Base-by-base conservation (phyloP, 1,140 invertebrate genomes). In the Bilobella aurantiaca region DNA sequence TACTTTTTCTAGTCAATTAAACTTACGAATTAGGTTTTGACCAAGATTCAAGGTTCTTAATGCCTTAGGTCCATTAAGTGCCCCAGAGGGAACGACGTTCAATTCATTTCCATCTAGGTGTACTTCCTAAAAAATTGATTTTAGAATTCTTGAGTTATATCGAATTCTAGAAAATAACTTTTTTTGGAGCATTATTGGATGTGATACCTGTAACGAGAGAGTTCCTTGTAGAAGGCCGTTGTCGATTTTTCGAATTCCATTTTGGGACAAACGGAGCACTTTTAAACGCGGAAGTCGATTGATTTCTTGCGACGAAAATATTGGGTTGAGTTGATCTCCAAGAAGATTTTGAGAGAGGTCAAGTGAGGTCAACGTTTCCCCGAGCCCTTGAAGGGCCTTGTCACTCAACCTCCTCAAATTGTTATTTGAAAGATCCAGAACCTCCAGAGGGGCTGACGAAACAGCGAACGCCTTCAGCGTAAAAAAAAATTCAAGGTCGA, bases 281-380 rank as follows among this genome's bases (percentile, higher is more conserved):
- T 83, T 81, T n/a, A 93, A 75, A 65, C 85, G 81, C 1, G 80
- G 80, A 59, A 91, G 75, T n/a, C 85, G 84, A 65, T 88, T 87
- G 63, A 93, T 85, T 75, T 93, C 90, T 25, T 84, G 85, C 14
- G 85, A 88, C 1, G 89, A 89, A 75, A 93, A 93, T 66, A 93
- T 90, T 0, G 91, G 91, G 77, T 93, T 93, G 0, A 93, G 78
- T 71, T 87, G 89, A 74, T 93, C 90, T 0, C 91, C 91, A 1
- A 95, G 78, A 23, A 91, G 78, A 76, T 95, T 95, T 73, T 91
- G 82, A 12, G 84, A 82, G 21, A 94, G 77, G 29, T 83, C 80
- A 37, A 95, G 74, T 70, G 88, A 86, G 21, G 84, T 83, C 1
- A 94, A 75, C 1, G 85, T 83, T 28, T 75, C 79, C 49, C 82